Evolutionary conservation across 2,797 vertebrate genomes (phyloP), one percentile per base, ranked within the genome.

Genomic region (Columba guinea): DNA sequence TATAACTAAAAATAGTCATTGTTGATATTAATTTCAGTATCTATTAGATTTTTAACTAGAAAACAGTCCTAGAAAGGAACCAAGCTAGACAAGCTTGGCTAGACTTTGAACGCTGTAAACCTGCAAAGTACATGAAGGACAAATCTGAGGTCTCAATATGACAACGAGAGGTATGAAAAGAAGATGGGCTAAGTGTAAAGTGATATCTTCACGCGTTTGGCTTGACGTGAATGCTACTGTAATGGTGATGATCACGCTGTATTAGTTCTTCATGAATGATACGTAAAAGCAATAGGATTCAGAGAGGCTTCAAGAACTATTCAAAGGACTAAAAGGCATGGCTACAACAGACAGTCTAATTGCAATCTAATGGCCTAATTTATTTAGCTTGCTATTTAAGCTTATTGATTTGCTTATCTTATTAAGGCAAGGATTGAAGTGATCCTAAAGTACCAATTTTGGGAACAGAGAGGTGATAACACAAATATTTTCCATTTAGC

Each of bases 191-290:
- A n/a, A 67, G 94, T 1, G 13, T 18, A n/a, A 80, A 82, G 52
- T 0, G 5, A 22, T 63, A 49, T 16, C 14, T 1, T 59, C 22
- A 13, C 1, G 23, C 10, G 5, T 35, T 8, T 70, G 92, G 39
- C 64, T 79, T 10, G 77, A 71, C 37, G 59, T 4, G n/a, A 51
- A 67, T 2, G 44, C 80, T 84, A 18, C 4, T 63, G 55, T 34
- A 48, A 53, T 2, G 14, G 35, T 0, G 1, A 71, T 2, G 2
- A 89, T 52, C 44, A 8, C 0, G 2, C 51, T 59, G 27, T 1
- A 28, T 55, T 11, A 62, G 23, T 0, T 48, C 79, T 58, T 73
- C 34, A 41, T 8, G 14, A 74, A 53, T 1, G 2, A 44, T 3
- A 63, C 1, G 3, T 30, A 49, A 79, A 74, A 82, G 39, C 10